Conservation (phyloP, 2,797 vertebrate genomes). For the Simalia tracyae region DNA sequence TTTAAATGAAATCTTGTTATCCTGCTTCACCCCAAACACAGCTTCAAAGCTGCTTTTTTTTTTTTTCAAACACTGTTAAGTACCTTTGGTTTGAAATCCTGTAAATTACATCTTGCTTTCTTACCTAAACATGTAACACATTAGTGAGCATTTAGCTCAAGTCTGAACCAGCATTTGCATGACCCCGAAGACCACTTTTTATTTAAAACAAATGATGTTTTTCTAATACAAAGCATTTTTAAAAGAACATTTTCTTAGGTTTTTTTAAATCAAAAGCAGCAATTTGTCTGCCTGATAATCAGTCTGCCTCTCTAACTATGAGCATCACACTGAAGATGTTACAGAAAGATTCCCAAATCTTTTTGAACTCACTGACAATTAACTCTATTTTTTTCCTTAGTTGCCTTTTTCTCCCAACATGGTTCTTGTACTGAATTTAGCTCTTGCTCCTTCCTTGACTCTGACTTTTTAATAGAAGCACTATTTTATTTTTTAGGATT, state of each 20-base stretch:
- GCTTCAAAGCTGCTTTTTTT: background rate
- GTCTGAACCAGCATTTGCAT: background rate
- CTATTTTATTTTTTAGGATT: background rate
- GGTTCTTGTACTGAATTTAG: background rate
- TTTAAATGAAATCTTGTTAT: background rate
- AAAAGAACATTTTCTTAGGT: background rate
- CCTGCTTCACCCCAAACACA: background rate
- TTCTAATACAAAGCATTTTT: background rate
- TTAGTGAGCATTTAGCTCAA: background rate
- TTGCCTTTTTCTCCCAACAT: background rate
- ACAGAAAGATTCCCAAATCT: background rate
- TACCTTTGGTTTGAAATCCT: background rate
- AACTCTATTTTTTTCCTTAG: background rate
- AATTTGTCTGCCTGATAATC: background rate
- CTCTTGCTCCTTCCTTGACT: background rate
- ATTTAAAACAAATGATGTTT: background rate
- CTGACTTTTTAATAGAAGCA: background rate
- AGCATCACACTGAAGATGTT: background rate
- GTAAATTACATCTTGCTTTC: background rate
- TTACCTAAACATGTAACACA: background rate
- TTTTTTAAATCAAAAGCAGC: background rate
- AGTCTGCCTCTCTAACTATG: background rate
- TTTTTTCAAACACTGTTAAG: background rate
- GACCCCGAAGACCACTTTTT: background rate
- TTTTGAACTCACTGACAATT: background rate